Evolutionary conservation across 2,113 vertebrate species (phyloP), one percentile per base, ranked within the genome.

Genomic region (Epinephelus lanceolatus): DNA sequence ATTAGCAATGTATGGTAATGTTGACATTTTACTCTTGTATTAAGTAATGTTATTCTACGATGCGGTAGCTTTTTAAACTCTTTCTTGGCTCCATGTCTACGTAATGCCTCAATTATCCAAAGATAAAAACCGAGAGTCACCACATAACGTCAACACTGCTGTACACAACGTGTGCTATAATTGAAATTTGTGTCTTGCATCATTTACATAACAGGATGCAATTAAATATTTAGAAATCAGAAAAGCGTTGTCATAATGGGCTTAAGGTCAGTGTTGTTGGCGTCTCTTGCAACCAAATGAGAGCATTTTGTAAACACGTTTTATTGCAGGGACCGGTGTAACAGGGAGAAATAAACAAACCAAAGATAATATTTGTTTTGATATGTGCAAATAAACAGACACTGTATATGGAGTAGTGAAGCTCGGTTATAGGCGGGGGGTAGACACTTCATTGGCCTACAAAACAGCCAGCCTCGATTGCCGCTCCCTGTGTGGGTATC

Each of bases 1-100:
- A 90, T 92, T 90, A 91, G 42, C 60, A 87, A 78, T 73, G 71
- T 91, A 88, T 91, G 86, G 69, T 90, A 92, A 92, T 91, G 78
- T 60, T 92, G 88, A 91, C 89, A 93, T 93, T 91, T 91, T 63
- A 67, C 56, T 87, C 75, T 51, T 80, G 81, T 62, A 78, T 81
- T 82, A 82, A 89, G 75, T 86, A 57, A 78, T 71, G 71, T 69
- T 84, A 77, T 90, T 85, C 33, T 84, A 18, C 25, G n/a, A 81
- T 15, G 21, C 30, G 63, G 17, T 27, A 14, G 53, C 56, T 78
- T 55, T 75, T n/a, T 62, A 53, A 78, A 78, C 53, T 33, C 23
- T 71, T 63, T 81, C 66, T 70, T 51, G 18, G 67, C 51, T 81
- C 62, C 42, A 25, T 84, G 76, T 69, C 70, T 10, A 40, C 52